These are phyloP conservation scores for Actinopyga echinites DNA, from an alignment of 53 echinoderm and acorn worm species.

Conservation along the genomic window DNA sequence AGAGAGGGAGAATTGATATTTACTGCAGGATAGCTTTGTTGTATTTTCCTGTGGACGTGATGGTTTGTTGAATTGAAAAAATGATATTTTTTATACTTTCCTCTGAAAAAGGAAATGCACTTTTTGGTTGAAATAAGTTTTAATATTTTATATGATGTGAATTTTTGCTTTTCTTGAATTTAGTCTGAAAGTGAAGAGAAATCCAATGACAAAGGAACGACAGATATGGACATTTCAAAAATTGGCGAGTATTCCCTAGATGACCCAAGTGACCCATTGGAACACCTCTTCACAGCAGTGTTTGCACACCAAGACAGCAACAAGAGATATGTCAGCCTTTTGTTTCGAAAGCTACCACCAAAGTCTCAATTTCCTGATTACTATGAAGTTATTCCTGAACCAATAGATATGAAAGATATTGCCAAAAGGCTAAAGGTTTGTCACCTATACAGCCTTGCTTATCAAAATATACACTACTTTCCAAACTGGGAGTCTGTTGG, in stretches of 20 bases:
- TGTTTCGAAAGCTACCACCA: constrained; percentile 93
- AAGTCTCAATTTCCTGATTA: constrained; percentile 90
- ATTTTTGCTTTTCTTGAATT: too few species aligned
- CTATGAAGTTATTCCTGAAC: constrained; percentile 91
- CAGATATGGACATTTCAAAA: not conserved
- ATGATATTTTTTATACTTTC: too few species aligned
- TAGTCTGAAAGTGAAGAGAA: not conserved
- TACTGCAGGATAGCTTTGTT: too few species aligned
- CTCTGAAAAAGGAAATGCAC: too few species aligned
- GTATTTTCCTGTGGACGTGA: too few species aligned
- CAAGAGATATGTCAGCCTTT: constrained; percentile 79
- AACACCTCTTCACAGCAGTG: constrained; percentile 90
- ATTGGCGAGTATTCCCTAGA: constrained; percentile 64
- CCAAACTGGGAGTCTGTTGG: too few species aligned
- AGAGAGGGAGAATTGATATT: too few species aligned
- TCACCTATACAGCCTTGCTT: too few species aligned
- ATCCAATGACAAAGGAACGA: not conserved
- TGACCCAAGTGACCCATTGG: constrained; percentile 74
- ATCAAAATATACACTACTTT: too few species aligned
- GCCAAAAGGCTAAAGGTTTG: constrained; percentile 90
- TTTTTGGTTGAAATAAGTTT: too few species aligned
- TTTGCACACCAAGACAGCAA: constrained; percentile 75
- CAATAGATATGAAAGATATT: constrained; percentile 93
- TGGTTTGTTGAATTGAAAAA: too few species aligned
- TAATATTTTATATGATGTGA: too few species aligned